Conservation (phyloP, 2,888 invertebrate genomes). For the Oscheius myriophilus region DNA sequence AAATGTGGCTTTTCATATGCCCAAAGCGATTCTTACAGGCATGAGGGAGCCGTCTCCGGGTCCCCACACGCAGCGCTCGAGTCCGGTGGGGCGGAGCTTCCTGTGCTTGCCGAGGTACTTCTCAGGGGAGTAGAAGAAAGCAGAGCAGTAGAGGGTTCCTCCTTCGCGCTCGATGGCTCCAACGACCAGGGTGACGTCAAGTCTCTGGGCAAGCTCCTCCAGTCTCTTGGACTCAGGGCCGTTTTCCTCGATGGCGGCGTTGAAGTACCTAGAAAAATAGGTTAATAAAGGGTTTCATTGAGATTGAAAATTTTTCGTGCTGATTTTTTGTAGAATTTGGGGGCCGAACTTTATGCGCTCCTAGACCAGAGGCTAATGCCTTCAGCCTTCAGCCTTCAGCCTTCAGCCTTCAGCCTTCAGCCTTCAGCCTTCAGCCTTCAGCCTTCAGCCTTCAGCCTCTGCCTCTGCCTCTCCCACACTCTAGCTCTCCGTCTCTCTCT, state of each 20-base stretch:
- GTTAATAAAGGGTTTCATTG: constrained; percentile 2
- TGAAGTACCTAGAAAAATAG: too few relatives aligned
- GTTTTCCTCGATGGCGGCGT: constrained; percentile 52
- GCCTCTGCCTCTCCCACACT: too few relatives aligned
- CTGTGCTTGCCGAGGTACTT: constrained; percentile 61
- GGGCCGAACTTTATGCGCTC: too few relatives aligned
- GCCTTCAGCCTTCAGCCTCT: too few relatives aligned
- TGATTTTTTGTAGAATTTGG: too few relatives aligned
- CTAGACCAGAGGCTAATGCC: neutral
- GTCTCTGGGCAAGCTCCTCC: constrained; percentile 35
- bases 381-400: too few relatives aligned
- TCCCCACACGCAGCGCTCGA: constrained; percentile 63
- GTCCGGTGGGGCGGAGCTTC: constrained; percentile 62
- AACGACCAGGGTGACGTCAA: constrained; percentile 51
- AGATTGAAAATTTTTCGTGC: neutral
- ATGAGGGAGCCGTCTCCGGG: constrained; percentile 63
- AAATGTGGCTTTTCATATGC: neutral
- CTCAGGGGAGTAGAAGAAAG: constrained; percentile 57
- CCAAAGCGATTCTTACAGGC: constrained; percentile 44
- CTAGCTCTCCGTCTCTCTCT: too few relatives aligned
- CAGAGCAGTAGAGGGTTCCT: constrained; percentile 56
- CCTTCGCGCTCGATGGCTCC: constrained; percentile 62
- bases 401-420: too few relatives aligned
- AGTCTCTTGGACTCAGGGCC: constrained; percentile 47
- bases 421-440: too few relatives aligned